Conservation (phyloP, 2,888 invertebrate species). For the Dysmachus trigonus region DNA sequence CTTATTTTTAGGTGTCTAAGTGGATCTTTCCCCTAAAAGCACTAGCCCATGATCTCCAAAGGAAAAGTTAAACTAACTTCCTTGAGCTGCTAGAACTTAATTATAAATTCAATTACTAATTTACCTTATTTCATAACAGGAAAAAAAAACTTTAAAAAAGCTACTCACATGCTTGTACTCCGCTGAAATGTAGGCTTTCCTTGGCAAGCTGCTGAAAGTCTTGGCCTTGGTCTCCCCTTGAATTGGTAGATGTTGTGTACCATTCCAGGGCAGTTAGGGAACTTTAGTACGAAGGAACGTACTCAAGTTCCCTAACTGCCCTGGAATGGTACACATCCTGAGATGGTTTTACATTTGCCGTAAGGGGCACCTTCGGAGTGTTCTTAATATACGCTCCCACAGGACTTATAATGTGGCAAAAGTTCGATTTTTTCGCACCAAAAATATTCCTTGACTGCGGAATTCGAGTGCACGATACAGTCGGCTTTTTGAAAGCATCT, state of each 20-base stretch:
- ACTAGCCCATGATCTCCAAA: too few relatives aligned
- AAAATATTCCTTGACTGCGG: conserved; percentile 40
- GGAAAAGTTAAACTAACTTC: too few relatives aligned
- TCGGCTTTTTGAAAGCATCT: conserved; percentile 53
- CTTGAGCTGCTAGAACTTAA: too few relatives aligned
- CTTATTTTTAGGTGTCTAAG: too few relatives aligned
- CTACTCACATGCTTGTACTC: conserved; percentile 59
- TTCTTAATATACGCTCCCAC: conserved; percentile 64
- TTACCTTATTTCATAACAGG: neutral
- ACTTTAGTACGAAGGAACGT: too few relatives aligned
- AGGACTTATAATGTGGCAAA: conserved; percentile 62
- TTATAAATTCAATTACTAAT: neutral
- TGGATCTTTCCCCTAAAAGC: too few relatives aligned
- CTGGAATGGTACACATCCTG: conserved; percentile 51
- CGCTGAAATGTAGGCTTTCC: conserved; percentile 61
- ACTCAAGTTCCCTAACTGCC: conserved; percentile 56
- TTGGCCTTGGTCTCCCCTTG: neutral
- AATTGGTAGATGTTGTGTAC: neutral
- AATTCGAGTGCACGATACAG: conserved; percentile 26
- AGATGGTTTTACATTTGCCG: conserved; percentile 57
- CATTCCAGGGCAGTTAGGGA: too few relatives aligned
- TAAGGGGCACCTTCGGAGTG: conserved; percentile 60
- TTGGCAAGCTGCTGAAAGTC: conserved; percentile 54
- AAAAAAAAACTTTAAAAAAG: neutral
- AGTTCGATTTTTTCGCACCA: conserved; percentile 49